Percentiles rank a stretch among this genome's conserved stretches.
Evolutionary conservation across 2,888 invertebrate genomes (phyloP).

Genomic region (Aplocera efformata): DNA sequence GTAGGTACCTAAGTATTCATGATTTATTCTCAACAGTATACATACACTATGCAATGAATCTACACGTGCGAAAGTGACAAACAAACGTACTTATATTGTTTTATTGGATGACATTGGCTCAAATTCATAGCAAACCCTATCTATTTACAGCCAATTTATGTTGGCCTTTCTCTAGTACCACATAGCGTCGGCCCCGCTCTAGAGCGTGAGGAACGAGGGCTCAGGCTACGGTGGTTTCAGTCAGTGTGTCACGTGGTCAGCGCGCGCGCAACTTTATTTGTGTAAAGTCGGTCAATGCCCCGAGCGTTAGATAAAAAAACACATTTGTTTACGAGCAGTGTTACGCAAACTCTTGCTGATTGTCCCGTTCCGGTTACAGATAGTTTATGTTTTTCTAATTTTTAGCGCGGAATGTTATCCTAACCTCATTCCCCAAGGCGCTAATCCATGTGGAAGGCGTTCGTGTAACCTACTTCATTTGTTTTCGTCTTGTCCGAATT

Average conservation of each 20-base stretch:
- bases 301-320: conserved; percentile 76
- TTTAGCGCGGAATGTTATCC: conserved; percentile 3
- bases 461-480: conserved; percentile 1
- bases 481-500: neutral
- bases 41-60: no score
- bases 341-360: conserved; percentile 66
- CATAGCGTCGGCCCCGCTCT: neutral
- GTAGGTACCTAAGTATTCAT: no score
- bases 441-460: neutral
- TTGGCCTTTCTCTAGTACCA: conserved; percentile 25
- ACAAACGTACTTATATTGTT: conserved; percentile 40
- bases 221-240: conserved; percentile 40
- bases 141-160: conserved; percentile 38
- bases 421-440: conserved; percentile 1
- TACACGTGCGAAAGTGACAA: conserved; percentile 30
- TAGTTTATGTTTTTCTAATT: conserved; percentile 34
- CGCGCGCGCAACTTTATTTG: conserved; percentile 74
- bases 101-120: conserved; percentile 66
- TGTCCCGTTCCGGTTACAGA: conserved; percentile 48
- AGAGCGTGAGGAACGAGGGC: conserved; percentile 9
- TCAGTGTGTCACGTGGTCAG: conserved; percentile 75
- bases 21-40: no score
- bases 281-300: conserved; percentile 79
- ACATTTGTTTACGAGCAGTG: conserved; percentile 69
- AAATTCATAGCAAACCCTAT: conserved; percentile 57